Evolutionary conservation across 2,888 invertebrate species (phyloP).

Genomic region (Gisinianus flammeolus): DNA sequence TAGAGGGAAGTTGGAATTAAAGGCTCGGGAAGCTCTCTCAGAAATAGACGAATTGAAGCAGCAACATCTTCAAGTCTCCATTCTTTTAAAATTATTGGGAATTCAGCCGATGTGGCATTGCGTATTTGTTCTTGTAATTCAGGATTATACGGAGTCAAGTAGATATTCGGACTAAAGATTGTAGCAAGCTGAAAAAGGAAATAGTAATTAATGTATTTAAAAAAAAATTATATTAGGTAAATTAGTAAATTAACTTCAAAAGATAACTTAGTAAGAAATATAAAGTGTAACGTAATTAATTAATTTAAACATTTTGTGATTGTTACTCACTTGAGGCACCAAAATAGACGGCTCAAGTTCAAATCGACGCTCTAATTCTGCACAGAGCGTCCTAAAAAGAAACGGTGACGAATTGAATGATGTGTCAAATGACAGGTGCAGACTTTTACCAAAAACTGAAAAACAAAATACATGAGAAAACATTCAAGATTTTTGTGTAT

Average conservation of each 20-base stretch:
- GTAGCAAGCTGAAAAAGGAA: too few relatives aligned
- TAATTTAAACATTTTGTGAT: too few relatives aligned
- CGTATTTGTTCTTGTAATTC: not conserved
- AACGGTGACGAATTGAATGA: constrained; percentile 68
- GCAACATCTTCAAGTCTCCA: constrained; percentile 63
- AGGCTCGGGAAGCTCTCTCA: constrained; percentile 76
- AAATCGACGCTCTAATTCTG: constrained; percentile 49
- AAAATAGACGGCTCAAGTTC: constrained; percentile 43
- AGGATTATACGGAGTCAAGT: not conserved
- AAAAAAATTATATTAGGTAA: too few relatives aligned
- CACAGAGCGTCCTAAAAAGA: constrained; percentile 64
- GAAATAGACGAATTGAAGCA: constrained; percentile 72
- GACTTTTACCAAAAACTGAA: constrained; percentile 69
- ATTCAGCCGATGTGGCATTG: not conserved
- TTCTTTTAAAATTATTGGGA: not conserved
- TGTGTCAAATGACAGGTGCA: constrained; percentile 70
- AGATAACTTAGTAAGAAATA: too few relatives aligned
- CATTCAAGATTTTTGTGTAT: too few relatives aligned
- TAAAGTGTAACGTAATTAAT: too few relatives aligned
- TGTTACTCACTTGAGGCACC: constrained; percentile 47
- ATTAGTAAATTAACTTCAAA: too few relatives aligned
- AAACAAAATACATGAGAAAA: too few relatives aligned
- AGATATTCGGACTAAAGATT: constrained; percentile 40
- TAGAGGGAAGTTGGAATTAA: constrained; percentile 77
- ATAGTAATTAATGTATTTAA: too few relatives aligned